phyloP scores from a whole-genome alignment of 64 coral and sea anemone species.

The Porites lutea region DNA sequence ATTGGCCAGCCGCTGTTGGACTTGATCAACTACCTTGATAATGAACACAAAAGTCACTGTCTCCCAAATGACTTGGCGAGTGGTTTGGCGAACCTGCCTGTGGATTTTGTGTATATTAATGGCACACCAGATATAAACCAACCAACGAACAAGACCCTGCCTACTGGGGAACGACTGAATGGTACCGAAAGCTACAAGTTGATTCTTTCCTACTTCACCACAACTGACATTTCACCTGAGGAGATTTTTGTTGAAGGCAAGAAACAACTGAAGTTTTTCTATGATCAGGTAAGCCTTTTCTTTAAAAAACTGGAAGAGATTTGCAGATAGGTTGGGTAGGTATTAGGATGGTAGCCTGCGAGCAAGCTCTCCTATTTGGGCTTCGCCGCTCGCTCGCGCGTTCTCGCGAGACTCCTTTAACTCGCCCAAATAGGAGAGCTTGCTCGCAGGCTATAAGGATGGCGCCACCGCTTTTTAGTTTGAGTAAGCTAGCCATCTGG shows the following conservation, averaged over 20 bases:
- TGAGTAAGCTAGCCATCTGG: too few species aligned
- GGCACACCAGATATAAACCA: conserved; percentile 47
- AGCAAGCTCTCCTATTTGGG: too few species aligned
- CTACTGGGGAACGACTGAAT: conserved; percentile 81
- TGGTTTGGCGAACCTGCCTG: conserved; percentile 56
- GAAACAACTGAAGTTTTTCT: conserved; percentile 74
- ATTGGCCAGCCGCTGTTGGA: conserved; percentile 82
- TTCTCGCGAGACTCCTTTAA: too few species aligned
- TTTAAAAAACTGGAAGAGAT: too few species aligned
- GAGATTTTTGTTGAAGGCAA: conserved; percentile 81
- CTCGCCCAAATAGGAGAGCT: too few species aligned
- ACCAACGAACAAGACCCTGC: conserved; percentile 73
- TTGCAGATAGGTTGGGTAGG: too few species aligned
- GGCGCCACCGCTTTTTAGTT: too few species aligned
- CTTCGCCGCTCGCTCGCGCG: too few species aligned
- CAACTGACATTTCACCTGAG: conserved; percentile 82
- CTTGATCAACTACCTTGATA: conserved; percentile 78
- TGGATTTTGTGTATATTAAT: conserved; percentile 77
- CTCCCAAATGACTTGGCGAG: conserved; percentile 64
- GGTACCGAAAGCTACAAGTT: conserved; percentile 75
- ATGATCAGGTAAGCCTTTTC: conserved; percentile 54
- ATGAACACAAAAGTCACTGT: conserved; percentile 77
- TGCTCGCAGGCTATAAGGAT: too few species aligned
- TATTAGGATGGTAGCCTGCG: too few species aligned
- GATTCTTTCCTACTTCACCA: conserved; percentile 92